Evolutionary conservation across 2,888 invertebrate genomes (phyloP).

Genomic region (Colletes collaris): DNA sequence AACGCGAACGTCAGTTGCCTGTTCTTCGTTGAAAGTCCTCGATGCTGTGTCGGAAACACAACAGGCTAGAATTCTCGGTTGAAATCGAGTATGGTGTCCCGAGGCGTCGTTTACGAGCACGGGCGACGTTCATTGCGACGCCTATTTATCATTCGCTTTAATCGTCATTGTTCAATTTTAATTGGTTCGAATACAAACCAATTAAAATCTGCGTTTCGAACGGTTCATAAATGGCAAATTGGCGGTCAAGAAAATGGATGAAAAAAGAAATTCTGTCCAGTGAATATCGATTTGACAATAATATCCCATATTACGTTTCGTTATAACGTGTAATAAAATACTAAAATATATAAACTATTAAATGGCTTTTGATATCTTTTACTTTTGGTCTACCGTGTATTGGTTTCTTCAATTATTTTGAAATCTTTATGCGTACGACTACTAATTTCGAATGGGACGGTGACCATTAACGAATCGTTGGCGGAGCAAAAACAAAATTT

Average conservation of each 20-base stretch:
- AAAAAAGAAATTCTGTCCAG: no score
- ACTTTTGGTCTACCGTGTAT: neutral
- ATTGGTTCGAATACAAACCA: neutral
- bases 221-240: no score
- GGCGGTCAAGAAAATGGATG: no score
- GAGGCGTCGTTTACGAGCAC: constrained; percentile 8
- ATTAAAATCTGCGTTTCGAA: no score
- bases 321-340: no score
- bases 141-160: constrained; percentile 26
- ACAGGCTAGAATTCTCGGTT: constrained; percentile 22
- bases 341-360: no score
- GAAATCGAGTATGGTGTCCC: constrained; percentile 23
- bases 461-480: neutral
- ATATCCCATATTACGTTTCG: no score
- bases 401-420: neutral
- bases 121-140: constrained; percentile 23
- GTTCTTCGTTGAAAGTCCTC: constrained; percentile 17
- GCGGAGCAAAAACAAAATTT: constrained; percentile 11
- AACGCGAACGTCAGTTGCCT: constrained; percentile 40
- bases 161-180: neutral
- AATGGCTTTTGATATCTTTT: no score
- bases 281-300: no score
- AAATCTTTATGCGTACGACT: constrained; percentile 18
- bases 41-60: constrained; percentile 13
- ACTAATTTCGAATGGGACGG: constrained; percentile 16